Percentiles rank a stretch among this genome's conserved stretches.
Evolutionary conservation across 2,113 vertebrate species (phyloP).

Genomic region (Mobula hypostoma): DNA sequence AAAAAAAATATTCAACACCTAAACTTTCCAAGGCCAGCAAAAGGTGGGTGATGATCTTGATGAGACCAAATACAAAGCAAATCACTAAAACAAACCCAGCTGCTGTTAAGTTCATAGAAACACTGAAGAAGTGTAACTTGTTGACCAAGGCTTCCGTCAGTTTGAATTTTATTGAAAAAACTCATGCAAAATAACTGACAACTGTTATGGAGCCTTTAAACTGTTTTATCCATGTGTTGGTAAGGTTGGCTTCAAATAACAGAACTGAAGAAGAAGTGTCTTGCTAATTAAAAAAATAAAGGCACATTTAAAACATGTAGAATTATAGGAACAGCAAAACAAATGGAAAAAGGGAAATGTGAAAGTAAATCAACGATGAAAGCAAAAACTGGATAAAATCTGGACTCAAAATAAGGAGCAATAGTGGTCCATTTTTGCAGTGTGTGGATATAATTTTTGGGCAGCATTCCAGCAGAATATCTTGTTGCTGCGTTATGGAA

Average conservation of each 20-base stretch:
- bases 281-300: not conserved
- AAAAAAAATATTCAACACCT: not conserved
- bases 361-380: not conserved
- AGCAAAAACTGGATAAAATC: not conserved
- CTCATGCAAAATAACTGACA: not conserved
- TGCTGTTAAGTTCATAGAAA: not conserved
- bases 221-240: not conserved
- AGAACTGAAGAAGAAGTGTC: not conserved
- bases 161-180: not conserved
- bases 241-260: not conserved
- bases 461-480: not conserved
- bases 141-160: not conserved
- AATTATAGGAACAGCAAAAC: not conserved
- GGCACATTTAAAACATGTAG: not conserved
- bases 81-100: not conserved
- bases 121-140: not conserved
- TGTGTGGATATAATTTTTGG: not conserved
- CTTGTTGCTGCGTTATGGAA: not conserved
- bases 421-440: not conserved
- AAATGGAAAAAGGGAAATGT: not conserved
- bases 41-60: not conserved
- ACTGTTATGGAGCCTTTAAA: not conserved
- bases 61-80: not conserved
- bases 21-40: not conserved
- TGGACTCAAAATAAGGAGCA: not conserved